Base-by-base conservation (phyloP, 1,140 invertebrate species). In the Phocides pigmalion region DNA sequence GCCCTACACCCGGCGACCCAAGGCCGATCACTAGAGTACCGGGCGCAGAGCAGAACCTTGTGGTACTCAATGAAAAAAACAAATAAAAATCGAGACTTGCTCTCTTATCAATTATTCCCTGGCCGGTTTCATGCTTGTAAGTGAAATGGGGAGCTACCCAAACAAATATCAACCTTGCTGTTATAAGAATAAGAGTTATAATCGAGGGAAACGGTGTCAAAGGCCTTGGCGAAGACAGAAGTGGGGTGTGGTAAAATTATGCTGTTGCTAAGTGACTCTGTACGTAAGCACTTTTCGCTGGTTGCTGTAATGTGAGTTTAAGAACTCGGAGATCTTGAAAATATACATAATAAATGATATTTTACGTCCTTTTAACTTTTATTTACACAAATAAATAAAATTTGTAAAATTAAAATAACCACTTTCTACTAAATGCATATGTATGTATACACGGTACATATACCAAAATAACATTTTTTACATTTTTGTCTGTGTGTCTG, bases 21-120 rank as follows among this genome's bases (percentile, higher is more conserved):
- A 74, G 74, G 76, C 64, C 70, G 70, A 41, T 32, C 17, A 67
- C 42, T 68, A 68, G 69, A 46, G 22, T 25, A 25, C 54, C 37
- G 68, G 50, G 22, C 63, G 64, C 64, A 62, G 51, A 16, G 39
- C 51, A 64, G 63, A 56, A 53, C 69, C 72, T 72, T 76, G 71
- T 54, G 65, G 68, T 63, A 73, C 72, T 67, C 70, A 51, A 37
- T 46, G 42, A 53, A 61, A 74, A 80, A 79, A 80, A 68, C 66
- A 72, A 73, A 67, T 56, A 76, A 74, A 74, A 74, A 70, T 61
- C 72, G 51, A 79, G 69, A 74, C 66, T 74, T 68, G 74, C 70
- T 62, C 71, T 73, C 74, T 81, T 81, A 79, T 79, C 79, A 81
- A 79, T 79, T 81, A 79, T 81, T 72, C 72, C 59, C 50, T 63